Evolutionary conservation across 2,888 invertebrate species (phyloP).

Genomic region (Margaritifera margaritifera): DNA sequence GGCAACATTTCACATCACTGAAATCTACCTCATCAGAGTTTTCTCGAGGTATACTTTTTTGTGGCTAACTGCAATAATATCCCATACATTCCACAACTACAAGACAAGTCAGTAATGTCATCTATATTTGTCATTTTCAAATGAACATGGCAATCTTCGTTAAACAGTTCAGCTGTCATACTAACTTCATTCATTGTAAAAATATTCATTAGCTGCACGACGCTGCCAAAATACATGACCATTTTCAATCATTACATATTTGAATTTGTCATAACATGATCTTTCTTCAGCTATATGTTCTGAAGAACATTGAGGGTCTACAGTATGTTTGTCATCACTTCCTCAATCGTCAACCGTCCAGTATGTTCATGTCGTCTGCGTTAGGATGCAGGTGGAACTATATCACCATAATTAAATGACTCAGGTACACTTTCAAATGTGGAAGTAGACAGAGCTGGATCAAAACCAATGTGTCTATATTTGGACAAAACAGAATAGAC

Average conservation of each 20-base stretch:
- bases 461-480: too few relatives aligned
- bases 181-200: neutral
- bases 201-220: neutral
- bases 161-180: slow-evolving; percentile 2
- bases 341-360: too few relatives aligned
- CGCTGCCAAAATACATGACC: neutral
- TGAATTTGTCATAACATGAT: slow-evolving; percentile 1
- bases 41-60: neutral
- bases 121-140: neutral
- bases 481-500: too few relatives aligned
- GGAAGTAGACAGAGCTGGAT: too few relatives aligned
- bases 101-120: slow-evolving; percentile 1
- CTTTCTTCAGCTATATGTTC: neutral
- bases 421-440: too few relatives aligned
- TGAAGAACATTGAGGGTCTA: neutral
- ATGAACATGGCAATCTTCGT: slow-evolving; percentile 8
- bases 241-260: slow-evolving; percentile 1
- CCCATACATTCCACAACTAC: slow-evolving; percentile 2
- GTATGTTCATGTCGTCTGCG: too few relatives aligned
- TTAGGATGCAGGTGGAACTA: too few relatives aligned
- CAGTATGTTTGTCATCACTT: neutral
- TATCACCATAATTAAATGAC: too few relatives aligned
- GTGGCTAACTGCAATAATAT: slow-evolving; percentile 3
- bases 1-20: neutral
- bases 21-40: slow-evolving; percentile 2